These are phyloP conservation scores for Anagyrus pseudococci DNA, from an alignment of 2,888 invertebrate species.

Conservation along the genomic window DNA sequence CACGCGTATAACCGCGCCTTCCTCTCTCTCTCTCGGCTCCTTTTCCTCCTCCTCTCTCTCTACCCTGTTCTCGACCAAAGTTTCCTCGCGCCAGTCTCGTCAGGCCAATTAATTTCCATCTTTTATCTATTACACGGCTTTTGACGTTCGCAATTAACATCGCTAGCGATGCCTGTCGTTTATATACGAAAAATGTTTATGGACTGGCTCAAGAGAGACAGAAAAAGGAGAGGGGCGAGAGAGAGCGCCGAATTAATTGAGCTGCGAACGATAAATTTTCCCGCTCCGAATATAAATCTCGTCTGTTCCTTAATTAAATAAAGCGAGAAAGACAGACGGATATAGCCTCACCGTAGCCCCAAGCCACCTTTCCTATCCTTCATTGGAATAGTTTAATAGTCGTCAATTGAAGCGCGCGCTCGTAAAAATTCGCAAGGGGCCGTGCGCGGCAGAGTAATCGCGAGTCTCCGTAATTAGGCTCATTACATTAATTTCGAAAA, in stretches of 20 bases:
- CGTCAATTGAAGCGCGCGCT: too few species aligned
- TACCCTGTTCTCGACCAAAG: neutral
- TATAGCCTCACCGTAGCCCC: too few species aligned
- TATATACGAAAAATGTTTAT: neutral
- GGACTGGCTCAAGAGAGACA: too few species aligned
- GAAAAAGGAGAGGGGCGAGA: neutral
- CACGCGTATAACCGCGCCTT: neutral
- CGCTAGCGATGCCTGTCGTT: neutral
- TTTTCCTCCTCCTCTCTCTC: neutral
- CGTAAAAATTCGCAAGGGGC: too few species aligned
- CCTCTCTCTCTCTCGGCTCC: neutral
- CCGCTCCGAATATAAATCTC: neutral
- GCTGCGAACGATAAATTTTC: neutral
- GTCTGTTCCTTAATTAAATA: too few species aligned
- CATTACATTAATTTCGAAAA: too few species aligned
- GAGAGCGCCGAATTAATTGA: neutral
- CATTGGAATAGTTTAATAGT: too few species aligned
- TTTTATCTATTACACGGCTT: neutral
- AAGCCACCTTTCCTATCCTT: too few species aligned
- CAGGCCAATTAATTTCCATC: constrained; percentile 15
- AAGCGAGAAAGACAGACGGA: too few species aligned
- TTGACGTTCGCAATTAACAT: too few species aligned
- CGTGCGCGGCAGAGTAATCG: too few species aligned
- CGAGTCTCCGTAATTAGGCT: too few species aligned
- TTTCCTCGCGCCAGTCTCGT: constrained; percentile 5